Evolutionary conservation across 2,797 vertebrate genomes (phyloP), one percentile per base, ranked within the genome.

Genomic region (Melanogrammus aeglefinus): DNA sequence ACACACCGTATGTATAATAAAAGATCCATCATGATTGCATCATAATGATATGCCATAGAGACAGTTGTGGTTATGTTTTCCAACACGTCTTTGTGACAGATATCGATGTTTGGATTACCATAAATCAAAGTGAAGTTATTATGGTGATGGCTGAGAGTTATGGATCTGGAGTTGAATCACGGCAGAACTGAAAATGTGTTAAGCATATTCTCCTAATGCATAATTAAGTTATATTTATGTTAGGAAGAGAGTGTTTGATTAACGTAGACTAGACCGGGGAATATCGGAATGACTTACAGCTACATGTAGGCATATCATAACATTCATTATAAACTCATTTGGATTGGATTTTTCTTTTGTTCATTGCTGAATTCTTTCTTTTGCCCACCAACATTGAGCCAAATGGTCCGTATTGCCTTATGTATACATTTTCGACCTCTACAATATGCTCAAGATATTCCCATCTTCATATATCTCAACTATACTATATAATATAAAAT

Each of bases 61-160:
- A 76, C 31, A 35, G 31, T 63, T 18, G 63, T 71, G 66, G 72
- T 72, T 72, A 33, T 27, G 16, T 41, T 71, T 76, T 76, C 38
- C 75, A 76, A 66, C 44, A 57, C 1, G 16, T 10, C 31, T 63
- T 63, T 75, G 57, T 36, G 57, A 41, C 63, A 76, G 63, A 16
- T 76, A 70, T 41, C 71, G 39, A 29, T 18, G 75, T 41, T 69
- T 35, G 38, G 75, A 69, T 16, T 38, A 41, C 27, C 27, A 21
- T 70, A 27, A 27, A 77, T 44, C 24, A 44, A 31, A 71, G 39
- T 44, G 66, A 70, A 63, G 44, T 72, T 72, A 72, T 72, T 72
- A 72, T 72, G 63, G 63, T 27, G n/a, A 27, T 9, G 24, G 63
- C 63, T 69, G 63, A 13, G 63, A 69, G 27, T 24, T 10, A 27